Evolutionary conservation across 2,113 vertebrate species (phyloP), one percentile per base, ranked within the genome.

Genomic region (Ammodytes marinus): DNA sequence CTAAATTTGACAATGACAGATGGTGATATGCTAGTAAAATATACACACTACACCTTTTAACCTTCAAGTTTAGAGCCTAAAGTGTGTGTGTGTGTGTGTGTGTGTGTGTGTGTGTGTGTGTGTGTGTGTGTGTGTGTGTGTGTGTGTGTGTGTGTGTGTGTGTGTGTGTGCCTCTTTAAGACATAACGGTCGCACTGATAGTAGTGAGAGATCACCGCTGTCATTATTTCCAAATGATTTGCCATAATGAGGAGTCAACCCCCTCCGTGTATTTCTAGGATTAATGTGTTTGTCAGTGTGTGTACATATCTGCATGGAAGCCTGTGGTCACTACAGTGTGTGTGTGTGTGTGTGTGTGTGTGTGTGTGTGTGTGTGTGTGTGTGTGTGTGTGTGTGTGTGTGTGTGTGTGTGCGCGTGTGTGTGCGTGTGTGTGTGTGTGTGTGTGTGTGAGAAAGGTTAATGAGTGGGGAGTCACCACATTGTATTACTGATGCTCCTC

Each of bases 391-490:
- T 59, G 66, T 83, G 53, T 37, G 63, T 58, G 71, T 17, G 0
- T 58, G 60, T 27, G 1, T 85, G 86, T 79, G 13, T 77, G 84
- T n/a, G 54, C 37, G 45, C 50, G 64, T 82, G 58, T 86, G 63
- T 81, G n/a, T n/a, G n/a, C n/a, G n/a, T n/a, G n/a, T n/a, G n/a
- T n/a, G n/a, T n/a, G n/a, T n/a, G n/a, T n/a, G n/a, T n/a, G n/a
- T n/a, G n/a, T n/a, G n/a, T n/a, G n/a, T n/a, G n/a, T n/a, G n/a
- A n/a, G n/a, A 88, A 91, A 92, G 88, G 86, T 92, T 92, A 92
- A 91, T 89, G 83, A 88, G 82, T 47, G 66, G 85, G 81, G 79
- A 86, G 81, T 83, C 83, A 60, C 71, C 50, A 52, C 75, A 58
- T 68, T 66, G 49, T 85, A 77, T 75, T 40, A 63, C 73, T 15